Evolutionary conservation across 2,113 vertebrate genomes (phyloP).

Genomic region (Chionomys nivalis): DNA sequence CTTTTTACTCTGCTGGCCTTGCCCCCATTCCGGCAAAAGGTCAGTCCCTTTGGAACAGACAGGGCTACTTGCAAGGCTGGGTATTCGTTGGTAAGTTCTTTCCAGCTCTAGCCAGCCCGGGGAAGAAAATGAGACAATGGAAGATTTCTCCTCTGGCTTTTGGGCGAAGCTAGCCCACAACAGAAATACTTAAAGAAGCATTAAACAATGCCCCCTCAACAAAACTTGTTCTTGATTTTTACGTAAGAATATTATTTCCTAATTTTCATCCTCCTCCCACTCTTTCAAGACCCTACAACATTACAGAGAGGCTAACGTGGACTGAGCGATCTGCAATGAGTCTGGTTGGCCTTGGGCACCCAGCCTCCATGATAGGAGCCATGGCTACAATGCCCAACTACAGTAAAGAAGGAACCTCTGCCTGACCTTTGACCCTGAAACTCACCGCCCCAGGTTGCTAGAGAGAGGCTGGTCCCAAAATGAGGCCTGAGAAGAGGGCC

Average conservation of each 20-base stretch:
- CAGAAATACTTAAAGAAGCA: not conserved
- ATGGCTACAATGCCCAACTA: fast-evolving
- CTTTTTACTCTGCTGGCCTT: slow-evolving; percentile 61
- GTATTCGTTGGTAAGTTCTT: slow-evolving; percentile 50
- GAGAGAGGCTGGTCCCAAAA: not conserved
- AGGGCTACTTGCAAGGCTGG: slow-evolving; percentile 1
- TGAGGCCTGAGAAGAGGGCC: not conserved
- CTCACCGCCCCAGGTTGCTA: not conserved
- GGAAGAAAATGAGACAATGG: slow-evolving; percentile 18
- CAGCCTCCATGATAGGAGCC: not conserved
- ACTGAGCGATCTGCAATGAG: not conserved
- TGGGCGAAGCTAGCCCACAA: not conserved
- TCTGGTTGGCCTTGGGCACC: not conserved
- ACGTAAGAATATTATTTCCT: not conserved
- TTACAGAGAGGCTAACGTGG: not conserved
- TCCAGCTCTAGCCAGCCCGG: not conserved
- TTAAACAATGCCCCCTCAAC: not conserved
- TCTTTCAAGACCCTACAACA: not conserved
- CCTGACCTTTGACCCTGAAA: slow-evolving; percentile 58
- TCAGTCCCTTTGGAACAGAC: slow-evolving; percentile 58
- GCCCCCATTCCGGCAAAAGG: slow-evolving; percentile 52
- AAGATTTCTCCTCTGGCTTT: not conserved
- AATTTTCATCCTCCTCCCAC: not conserved
- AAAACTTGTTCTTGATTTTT: not conserved
- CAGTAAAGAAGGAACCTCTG: not conserved